Evolutionary conservation across 1,140 invertebrate genomes (phyloP), one percentile per base, ranked within the genome.

Genomic region (Penaeus chinensis): DNA sequence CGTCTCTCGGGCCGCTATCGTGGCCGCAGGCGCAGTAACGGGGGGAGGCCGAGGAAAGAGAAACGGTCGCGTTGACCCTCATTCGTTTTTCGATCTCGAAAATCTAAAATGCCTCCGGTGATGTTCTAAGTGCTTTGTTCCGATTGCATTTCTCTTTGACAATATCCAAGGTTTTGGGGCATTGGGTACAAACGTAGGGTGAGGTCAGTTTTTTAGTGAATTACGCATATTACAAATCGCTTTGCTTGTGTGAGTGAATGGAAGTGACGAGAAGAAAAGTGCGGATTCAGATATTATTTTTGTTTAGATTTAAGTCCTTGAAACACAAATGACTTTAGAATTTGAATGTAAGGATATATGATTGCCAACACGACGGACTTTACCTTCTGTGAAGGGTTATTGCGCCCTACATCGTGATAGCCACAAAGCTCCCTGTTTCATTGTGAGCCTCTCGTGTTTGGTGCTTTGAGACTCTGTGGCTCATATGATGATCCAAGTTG

Each of bases 381-480:
- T 87, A 82, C 85, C 85, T 87, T 87, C 85, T 61, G 77, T 87
- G 85, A 87, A 87, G 85, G 80, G 82, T 87, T 87, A 69, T 87
- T 74, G 60, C 61, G 27, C 27, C 65, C 42, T 76, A 76, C 71
- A 32, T n/a, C n/a, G 37, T 24, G 27, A 22, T 20, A 19, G 42
- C 47, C 66, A 66, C 66, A 63, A 54, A 16, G 54, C 54, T 54
- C 54, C 54, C 16, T 16, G 1, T 54, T 54, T 54, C 54, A 54
- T 16, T 54, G 54, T 54, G 54, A 16, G 11, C 54, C 54, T 54
- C 8, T 54, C 62, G 62, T 54, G 71, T n/a, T 37, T 69, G 63
- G 32, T 47, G 61, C 76, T 63, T n/a, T 13, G 69, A 20, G 11
- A 61, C 47, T 22, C 24, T 84, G 65, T 61, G 27, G 66, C 54